phyloP scores from a whole-genome alignment of 2,888 invertebrate species.

The Heliconius aoede region DNA sequence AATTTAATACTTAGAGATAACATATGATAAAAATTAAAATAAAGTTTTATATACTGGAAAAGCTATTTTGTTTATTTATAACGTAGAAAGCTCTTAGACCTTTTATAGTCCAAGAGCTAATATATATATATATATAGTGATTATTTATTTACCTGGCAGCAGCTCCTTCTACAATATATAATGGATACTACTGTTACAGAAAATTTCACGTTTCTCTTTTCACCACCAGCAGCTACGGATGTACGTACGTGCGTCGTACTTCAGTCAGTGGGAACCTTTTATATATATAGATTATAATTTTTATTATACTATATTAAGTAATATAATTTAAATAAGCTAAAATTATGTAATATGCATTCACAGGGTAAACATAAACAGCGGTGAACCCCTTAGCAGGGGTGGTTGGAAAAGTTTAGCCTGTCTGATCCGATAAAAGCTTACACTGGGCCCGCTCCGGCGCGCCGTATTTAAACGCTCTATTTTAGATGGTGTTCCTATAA shows the following conservation, averaged over 20 bases:
- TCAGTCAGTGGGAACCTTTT: no score
- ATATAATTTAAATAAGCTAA: conserved; percentile 14
- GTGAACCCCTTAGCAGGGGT: conserved; percentile 33
- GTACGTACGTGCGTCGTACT: no score
- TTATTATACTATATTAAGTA: not conserved
- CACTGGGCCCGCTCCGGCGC: conserved; percentile 48
- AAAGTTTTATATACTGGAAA: no score
- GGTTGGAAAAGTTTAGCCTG: conserved; percentile 53
- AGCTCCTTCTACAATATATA: no score
- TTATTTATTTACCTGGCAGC: no score
- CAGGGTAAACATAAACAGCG: conserved; percentile 8
- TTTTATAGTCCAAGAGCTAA: not conserved
- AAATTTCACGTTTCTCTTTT: no score
- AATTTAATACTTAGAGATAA: no score
- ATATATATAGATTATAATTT: no score
- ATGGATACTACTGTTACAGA: no score
- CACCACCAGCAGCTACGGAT: no score
- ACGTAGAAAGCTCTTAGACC: not conserved
- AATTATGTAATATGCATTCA: conserved; percentile 1
- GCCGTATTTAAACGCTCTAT: conserved; percentile 67
- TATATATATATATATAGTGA: no score
- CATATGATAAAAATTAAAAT: no score
- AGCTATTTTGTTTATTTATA: not conserved
- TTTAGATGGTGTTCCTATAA: conserved; percentile 58
- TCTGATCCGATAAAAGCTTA: conserved; percentile 70